Evolutionary conservation across 2,888 invertebrate species (phyloP), one percentile per base, ranked within the genome.

Genomic region (Drosophila atripex): DNA sequence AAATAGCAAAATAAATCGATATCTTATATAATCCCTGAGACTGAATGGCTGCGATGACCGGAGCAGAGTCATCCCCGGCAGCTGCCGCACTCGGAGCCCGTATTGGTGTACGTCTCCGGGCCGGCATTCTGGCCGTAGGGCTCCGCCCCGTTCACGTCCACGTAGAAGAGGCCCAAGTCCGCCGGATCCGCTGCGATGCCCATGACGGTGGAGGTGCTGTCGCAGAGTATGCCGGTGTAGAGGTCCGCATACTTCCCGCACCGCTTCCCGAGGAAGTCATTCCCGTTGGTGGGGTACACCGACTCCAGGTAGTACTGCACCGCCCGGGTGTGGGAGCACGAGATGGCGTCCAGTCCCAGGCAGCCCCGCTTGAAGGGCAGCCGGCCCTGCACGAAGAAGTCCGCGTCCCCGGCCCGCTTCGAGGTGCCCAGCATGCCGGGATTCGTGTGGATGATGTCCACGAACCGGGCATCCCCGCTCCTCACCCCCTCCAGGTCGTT

Each of bases 381-480:
- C 52, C 85, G 59, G 1, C 90, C 90, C 47, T 80, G 80, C 5
- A 88, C 83, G 77, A 82, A 90, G 68, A 89, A 91, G 65, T 91
- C 90, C 0, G 80, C 86, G 82, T 90, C 89, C 21, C 89, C 91
- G 12, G 78, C 50, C 3, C 75, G 70, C 4, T 78, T 76, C 0
- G 78, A 45, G 45, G 84, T 78, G 2, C 90, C 90, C 35, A 88
- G 30, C 1, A 86, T 77, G 12, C 90, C 90, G 0, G 88, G 78
- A 77, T 90, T 89, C 18, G 76, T 78, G 61, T 90, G 88, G 49
- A 91, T 90, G 3, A 91, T 71, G 66, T 90, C 90, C 30, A 91
- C 79, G 53, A 89, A 90, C 0, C 68, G 64, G 14, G 90, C 90
- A 80, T 90, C 90, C 8, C 90, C 89, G 3, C 80, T 77, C 23